Percentiles rank a stretch among this genome's conserved stretches.
phyloP scores from a whole-genome alignment of 2,113 vertebrate species.

The Serinus canaria region DNA sequence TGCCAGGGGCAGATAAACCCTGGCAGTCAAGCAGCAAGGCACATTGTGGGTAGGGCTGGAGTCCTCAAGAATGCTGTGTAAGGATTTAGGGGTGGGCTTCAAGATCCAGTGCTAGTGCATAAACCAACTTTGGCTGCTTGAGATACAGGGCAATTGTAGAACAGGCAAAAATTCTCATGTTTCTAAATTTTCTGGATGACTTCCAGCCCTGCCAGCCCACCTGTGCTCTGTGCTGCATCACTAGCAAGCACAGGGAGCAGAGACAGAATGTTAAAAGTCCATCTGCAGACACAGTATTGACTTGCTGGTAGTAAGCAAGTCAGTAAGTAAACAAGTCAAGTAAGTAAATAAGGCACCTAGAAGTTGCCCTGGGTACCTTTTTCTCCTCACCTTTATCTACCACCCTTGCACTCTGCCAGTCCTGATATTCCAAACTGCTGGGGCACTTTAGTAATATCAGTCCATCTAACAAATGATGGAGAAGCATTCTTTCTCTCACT shows the following conservation, averaged over 20 bases:
- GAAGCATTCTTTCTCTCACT: not conserved
- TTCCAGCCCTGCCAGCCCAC: accelerated
- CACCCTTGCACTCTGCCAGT: not conserved
- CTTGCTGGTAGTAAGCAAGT: not conserved
- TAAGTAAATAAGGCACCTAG: not conserved
- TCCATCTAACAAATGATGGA: not conserved
- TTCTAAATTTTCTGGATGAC: not conserved
- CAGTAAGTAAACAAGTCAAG: too few species aligned
- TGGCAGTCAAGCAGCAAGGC: not conserved
- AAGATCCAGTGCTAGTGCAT: not conserved
- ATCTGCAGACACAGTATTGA: not conserved
- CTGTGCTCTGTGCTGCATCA: not conserved
- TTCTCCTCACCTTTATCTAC: not conserved
- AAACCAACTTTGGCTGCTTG: not conserved
- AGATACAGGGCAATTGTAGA: not conserved
- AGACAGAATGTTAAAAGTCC: not conserved
- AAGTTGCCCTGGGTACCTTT: not conserved
- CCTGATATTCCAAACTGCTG: not conserved
- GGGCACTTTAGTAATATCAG: not conserved
- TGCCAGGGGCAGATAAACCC: not conserved
- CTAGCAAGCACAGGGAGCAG: not conserved
- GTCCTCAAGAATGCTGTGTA: not conserved
- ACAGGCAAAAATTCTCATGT: not conserved
- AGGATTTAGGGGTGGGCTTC: not conserved
- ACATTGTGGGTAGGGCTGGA: not conserved